phyloP scores from a whole-genome alignment of 2,888 invertebrate species.

The Epinotia ramella region DNA sequence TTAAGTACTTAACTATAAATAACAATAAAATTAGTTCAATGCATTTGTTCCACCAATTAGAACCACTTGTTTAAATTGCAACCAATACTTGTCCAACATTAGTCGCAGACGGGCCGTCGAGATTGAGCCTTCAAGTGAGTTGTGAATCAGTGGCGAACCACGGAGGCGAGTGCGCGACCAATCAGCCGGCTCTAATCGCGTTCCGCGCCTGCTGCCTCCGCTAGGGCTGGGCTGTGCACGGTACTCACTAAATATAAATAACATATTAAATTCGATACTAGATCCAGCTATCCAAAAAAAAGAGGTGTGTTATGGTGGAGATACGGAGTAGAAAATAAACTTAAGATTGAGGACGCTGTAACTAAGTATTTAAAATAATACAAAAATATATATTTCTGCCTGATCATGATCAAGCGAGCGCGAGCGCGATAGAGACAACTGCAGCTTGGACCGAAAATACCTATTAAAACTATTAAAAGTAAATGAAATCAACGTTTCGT shows the following conservation, averaged over 20 bases:
- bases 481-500: no score
- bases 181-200: constrained; percentile 67
- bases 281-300: background rate
- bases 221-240: constrained; percentile 37
- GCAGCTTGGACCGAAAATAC: no score
- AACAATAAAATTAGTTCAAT: no score
- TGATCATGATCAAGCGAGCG: no score
- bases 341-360: no score
- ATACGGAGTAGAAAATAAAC: no score
- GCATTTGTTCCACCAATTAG: background rate
- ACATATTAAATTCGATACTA: background rate
- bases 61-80: background rate
- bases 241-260: background rate
- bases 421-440: no score
- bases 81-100: background rate
- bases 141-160: constrained; percentile 31
- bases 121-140: constrained; percentile 39
- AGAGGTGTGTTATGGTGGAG: no score
- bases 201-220: constrained; percentile 56
- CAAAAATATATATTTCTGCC: no score
- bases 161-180: constrained; percentile 52
- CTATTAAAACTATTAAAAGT: no score
- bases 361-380: no score
- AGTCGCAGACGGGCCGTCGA: background rate
- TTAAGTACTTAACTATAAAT: no score